Evolutionary conservation across 2,797 vertebrate species (phyloP).

Genomic region (Pangasius sanitwongsei): DNA sequence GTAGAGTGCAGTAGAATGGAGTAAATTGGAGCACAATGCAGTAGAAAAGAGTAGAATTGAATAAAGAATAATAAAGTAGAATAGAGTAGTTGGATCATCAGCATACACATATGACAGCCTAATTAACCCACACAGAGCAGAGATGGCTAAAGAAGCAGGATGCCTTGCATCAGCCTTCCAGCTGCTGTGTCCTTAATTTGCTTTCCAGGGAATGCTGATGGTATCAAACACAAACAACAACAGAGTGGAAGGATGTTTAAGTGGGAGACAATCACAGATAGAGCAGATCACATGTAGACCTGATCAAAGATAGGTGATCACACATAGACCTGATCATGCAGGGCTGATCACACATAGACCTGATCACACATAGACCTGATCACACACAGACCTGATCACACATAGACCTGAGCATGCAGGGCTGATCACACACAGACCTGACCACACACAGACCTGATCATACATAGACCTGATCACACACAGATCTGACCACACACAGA

Average conservation of each 20-base stretch:
- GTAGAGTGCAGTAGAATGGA: background rate
- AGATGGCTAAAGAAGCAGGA: slow-evolving; percentile 56
- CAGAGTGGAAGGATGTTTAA: slow-evolving; percentile 5
- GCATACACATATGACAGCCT: slow-evolving; percentile 69
- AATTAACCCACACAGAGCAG: slow-evolving; percentile 72
- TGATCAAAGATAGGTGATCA: background rate
- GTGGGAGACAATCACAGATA: background rate
- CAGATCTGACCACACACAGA: background rate
- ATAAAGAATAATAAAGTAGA: background rate
- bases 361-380: background rate
- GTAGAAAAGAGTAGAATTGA: background rate
- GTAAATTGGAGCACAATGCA: background rate
- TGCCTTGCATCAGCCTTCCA: slow-evolving; percentile 57
- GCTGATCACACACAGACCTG: background rate
- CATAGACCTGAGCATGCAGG: background rate
- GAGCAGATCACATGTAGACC: background rate
- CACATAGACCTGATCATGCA: background rate
- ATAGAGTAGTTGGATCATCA: slow-evolving; percentile 42
- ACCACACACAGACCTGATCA: background rate
- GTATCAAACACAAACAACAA: slow-evolving; percentile 47
- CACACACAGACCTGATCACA: background rate
- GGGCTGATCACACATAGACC: background rate
- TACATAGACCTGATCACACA: background rate
- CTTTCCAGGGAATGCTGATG: slow-evolving; percentile 46
- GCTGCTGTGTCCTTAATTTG: slow-evolving; percentile 53